Percentiles rank a stretch among this genome's conserved stretches.
Evolutionary conservation across 1,140 invertebrate species (phyloP).

Genomic region (Temnothorax curvispinosus): DNA sequence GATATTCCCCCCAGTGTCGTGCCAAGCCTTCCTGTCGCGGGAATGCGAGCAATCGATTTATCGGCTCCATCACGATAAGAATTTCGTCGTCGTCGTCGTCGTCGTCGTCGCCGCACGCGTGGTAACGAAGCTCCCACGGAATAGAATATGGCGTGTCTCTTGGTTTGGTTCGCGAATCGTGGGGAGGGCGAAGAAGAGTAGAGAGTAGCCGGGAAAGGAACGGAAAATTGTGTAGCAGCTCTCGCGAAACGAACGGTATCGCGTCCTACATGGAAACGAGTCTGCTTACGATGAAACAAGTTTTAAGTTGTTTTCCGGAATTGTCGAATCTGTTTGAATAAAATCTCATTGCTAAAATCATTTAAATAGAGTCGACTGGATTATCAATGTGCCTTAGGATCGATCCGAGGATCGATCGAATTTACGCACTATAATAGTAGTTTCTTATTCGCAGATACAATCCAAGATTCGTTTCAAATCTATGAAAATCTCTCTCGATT

Average conservation of each 20-base stretch:
- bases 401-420: neutral
- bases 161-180: neutral
- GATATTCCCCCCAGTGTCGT: neutral
- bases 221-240: slow-evolving; percentile 23
- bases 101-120: neutral
- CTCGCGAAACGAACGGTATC: slow-evolving; percentile 38
- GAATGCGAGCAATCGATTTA: slow-evolving; percentile 44
- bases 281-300: neutral
- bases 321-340: neutral
- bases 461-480: neutral
- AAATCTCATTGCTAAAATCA: neutral
- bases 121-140: slow-evolving; percentile 19
- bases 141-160: slow-evolving; percentile 8
- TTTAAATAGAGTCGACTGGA: neutral
- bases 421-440: neutral
- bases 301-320: neutral
- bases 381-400: neutral
- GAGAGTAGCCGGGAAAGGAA: slow-evolving; percentile 23
- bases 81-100: slow-evolving; percentile 17
- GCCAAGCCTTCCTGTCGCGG: neutral
- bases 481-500: neutral
- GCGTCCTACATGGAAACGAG: slow-evolving; percentile 27
- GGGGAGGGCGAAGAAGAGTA: neutral
- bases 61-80: slow-evolving; percentile 22
- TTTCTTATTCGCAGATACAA: neutral